Base-by-base conservation (phyloP, 1,140 invertebrate genomes). In the Polyergus mexicanus region DNA sequence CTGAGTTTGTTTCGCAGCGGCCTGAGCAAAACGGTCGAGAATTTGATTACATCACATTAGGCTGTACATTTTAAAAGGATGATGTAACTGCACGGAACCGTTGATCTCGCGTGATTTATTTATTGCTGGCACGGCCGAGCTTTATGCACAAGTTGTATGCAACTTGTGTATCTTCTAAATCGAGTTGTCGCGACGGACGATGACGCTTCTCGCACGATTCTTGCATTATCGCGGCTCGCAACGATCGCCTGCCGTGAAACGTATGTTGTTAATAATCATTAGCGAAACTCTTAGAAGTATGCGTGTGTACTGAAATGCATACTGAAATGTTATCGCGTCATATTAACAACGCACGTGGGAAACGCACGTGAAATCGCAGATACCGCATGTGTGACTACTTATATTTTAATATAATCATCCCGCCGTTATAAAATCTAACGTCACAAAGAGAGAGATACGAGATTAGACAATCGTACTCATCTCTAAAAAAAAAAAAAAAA, bases 31-130 rank as follows among this genome's bases (percentile, higher is more conserved):
- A 81, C 63, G 75, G 54, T 19, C 47, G 74, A 74, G 84, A 81
- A 65, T 71, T 76, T 84, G 84, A 88, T 88, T 77, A 72, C 86
- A 54, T 86, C 84, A 84, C 58, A 84, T 74, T 78, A 68, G 85
- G 90, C 63, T 78, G 85, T 88, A 88, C 90, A 88, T 91, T 93
- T 92, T 90, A 87, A 92, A 89, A 80, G 83, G 85, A 60, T 90
- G 92, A 92, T 90, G 91, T 91, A 90, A 92, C 91, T 88, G 88
- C 88, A 77, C 62, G 89, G 88, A 92, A 93, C 85, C 88, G 88
- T 90, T 91, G 91, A 92, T 92, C 89, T 86, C 74, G 86, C 76
- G 88, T 93, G 91, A 92, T 92, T 92, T 91, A 92, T 93, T 89
- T 80, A 77, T 71, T 44, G 72, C 72, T 32, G 54, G 78, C 80